A percentile compares a stretch with the other conserved stretches of the same genome.
These are phyloP conservation scores for Sebastes trivittatus DNA, from an alignment of 2,797 vertebrate genomes.

Conservation along the genomic window DNA sequence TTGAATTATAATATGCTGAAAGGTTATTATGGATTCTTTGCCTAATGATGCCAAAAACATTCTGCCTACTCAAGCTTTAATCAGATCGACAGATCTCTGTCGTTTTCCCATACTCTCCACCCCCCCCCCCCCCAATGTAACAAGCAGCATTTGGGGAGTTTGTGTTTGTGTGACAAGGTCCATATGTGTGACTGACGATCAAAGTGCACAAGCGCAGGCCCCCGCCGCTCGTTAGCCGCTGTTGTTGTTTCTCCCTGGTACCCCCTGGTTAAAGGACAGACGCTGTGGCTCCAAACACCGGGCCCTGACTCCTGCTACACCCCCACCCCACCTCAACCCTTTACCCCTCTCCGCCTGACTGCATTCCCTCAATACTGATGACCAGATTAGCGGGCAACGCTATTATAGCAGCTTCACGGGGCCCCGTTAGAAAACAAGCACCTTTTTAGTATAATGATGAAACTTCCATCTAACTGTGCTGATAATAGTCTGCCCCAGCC, in stretches of 20 bases:
- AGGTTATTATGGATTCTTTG: too few relatives aligned
- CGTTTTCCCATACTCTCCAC: slow-evolving; percentile 37
- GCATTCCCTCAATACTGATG: slow-evolving; percentile 70
- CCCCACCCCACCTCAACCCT: slow-evolving; percentile 10
- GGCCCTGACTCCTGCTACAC: slow-evolving; percentile 42
- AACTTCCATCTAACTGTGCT: slow-evolving; percentile 50
- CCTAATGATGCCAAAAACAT: too few relatives aligned
- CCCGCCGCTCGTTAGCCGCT: slow-evolving; percentile 65
- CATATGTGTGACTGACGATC: slow-evolving; percentile 78
- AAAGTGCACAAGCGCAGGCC: slow-evolving; percentile 59
- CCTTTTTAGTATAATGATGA: slow-evolving; percentile 45
- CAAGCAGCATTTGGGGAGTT: slow-evolving; percentile 59
- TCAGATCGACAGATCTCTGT: slow-evolving; percentile 46
- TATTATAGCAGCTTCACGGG: slow-evolving; percentile 24
- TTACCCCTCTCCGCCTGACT: slow-evolving; percentile 50
- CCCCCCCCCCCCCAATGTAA: neutral
- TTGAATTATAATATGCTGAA: too few relatives aligned
- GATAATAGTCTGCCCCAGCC: slow-evolving; percentile 41
- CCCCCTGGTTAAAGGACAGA: slow-evolving; percentile 74
- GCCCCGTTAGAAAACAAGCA: slow-evolving; percentile 39
- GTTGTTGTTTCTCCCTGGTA: slow-evolving; percentile 74
- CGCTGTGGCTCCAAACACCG: slow-evolving; percentile 71
- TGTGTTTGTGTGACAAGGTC: slow-evolving; percentile 70
- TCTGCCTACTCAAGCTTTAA: slow-evolving; percentile 26
- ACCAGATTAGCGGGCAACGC: slow-evolving; percentile 62